Percentiles rank a stretch among this genome's conserved stretches.
Evolutionary conservation across 2,797 vertebrate genomes (phyloP).

Genomic region (Lophius americanus): DNA sequence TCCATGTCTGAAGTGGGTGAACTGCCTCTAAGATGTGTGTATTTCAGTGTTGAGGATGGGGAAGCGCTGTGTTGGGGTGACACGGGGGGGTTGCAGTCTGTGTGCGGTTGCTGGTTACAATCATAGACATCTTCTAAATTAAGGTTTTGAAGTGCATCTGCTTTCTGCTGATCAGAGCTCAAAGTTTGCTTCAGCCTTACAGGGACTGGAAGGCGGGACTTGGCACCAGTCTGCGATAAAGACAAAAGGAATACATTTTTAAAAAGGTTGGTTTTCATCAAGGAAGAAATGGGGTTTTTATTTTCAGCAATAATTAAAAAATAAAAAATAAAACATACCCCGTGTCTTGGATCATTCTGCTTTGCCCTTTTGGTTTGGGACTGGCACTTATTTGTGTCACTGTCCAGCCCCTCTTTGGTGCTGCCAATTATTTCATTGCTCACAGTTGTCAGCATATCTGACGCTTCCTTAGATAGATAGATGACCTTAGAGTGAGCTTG

Average conservation of each 20-base stretch:
- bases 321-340: constrained; percentile 58
- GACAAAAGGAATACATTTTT: constrained; percentile 25
- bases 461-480: constrained; percentile 69
- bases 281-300: not conserved
- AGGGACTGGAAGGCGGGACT: constrained; percentile 86
- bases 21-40: constrained; percentile 25
- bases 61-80: constrained; percentile 35
- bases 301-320: not conserved
- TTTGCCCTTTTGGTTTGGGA: constrained; percentile 41
- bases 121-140: constrained; percentile 17
- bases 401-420: constrained; percentile 59
- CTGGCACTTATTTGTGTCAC: not conserved
- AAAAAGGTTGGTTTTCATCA: constrained; percentile 2
- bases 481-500: constrained; percentile 68
- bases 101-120: constrained; percentile 35
- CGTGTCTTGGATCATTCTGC: constrained; percentile 53
- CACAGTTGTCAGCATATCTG: constrained; percentile 42
- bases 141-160: constrained; percentile 36
- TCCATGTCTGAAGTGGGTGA: constrained; percentile 33
- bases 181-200: constrained; percentile 66
- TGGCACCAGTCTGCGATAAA: constrained; percentile 75
- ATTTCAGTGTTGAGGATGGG: constrained; percentile 33
- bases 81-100: constrained; percentile 16
- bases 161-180: constrained; percentile 34
- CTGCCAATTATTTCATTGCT: constrained; percentile 47